Percentiles rank a stretch among this genome's conserved stretches.
Evolutionary conservation across 2,113 vertebrate genomes (phyloP).

Genomic region (Lepidiolamprologus cunningtoni): DNA sequence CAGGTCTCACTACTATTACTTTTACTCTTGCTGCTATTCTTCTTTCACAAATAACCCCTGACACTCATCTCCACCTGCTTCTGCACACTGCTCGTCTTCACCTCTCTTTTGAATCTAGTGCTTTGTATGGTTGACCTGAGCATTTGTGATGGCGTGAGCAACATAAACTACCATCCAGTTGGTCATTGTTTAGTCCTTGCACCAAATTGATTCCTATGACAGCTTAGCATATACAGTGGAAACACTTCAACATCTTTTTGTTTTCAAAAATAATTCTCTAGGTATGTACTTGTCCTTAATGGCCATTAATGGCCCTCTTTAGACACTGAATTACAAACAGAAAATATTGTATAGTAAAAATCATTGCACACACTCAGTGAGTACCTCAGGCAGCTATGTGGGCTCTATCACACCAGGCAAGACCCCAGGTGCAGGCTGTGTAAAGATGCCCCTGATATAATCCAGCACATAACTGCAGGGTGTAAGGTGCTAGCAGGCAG

Average conservation of each 20-base stretch:
- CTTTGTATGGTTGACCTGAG: neutral
- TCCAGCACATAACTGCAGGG: neutral
- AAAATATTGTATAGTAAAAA: neutral
- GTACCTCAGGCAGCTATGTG: neutral
- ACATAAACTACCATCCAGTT: neutral
- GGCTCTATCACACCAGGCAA: neutral
- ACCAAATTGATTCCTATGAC: neutral
- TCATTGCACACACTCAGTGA: neutral
- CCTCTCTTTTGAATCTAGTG: neutral
- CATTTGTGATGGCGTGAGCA: neutral
- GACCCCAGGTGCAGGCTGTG: neutral
- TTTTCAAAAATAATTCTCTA: accelerated
- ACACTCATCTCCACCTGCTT: neutral
- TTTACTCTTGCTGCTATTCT: neutral
- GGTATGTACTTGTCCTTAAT: neutral
- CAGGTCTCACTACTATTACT: neutral
- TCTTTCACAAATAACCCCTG: neutral
- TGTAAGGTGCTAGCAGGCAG: neutral
- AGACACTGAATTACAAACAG: neutral
- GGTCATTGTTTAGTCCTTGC: neutral
- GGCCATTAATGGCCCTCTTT: neutral
- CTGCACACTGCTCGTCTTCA: neutral
- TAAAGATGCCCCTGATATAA: neutral
- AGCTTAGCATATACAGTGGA: neutral
- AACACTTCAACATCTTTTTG: neutral